Conservation (phyloP, 2,888 invertebrate species). For the Perithous albicinctus region DNA sequence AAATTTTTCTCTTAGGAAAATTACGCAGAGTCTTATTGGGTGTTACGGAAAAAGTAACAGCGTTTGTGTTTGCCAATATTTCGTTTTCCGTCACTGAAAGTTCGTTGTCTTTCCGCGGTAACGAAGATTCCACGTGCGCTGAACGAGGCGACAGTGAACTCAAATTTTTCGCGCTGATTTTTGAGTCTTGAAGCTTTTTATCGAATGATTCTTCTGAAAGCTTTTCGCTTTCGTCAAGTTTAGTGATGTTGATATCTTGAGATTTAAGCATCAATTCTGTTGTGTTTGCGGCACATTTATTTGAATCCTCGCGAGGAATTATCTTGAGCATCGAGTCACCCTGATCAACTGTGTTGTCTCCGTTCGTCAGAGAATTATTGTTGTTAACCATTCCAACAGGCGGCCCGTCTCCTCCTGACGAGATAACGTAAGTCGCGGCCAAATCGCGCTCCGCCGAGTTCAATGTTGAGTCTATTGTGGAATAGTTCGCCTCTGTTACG, state of each 20-base stretch:
- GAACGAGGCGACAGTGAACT: neutral
- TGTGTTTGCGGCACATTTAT: conserved; percentile 14
- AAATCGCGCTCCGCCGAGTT: conserved; percentile 35
- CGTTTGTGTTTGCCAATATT: neutral
- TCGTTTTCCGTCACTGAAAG: neutral
- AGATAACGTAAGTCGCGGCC: conserved; percentile 44
- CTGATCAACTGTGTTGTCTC: neutral
- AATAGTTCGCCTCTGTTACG: conserved; percentile 23
- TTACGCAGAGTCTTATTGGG: conserved; percentile 52
- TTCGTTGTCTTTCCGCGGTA: neutral
- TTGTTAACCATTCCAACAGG: conserved; percentile 26
- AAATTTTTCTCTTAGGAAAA: conserved; percentile 76
- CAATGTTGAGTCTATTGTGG: neutral
- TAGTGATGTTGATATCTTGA: neutral
- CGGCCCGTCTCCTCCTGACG: conserved; percentile 58
- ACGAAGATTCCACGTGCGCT: neutral
- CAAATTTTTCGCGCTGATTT: conserved; percentile 1
- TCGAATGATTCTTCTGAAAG: conserved; percentile 18
- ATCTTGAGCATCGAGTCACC: conserved; percentile 10
- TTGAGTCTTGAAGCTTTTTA: neutral
- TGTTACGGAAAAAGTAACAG: conserved; percentile 31
- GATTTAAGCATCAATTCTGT: conserved; percentile 28
- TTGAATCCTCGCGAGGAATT: conserved; percentile 8
- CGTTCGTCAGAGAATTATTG: conserved; percentile 16
- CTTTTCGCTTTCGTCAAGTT: conserved; percentile 1